Evolutionary conservation across 2,888 invertebrate genomes (phyloP).

Genomic region (Pyrgus malvae): DNA sequence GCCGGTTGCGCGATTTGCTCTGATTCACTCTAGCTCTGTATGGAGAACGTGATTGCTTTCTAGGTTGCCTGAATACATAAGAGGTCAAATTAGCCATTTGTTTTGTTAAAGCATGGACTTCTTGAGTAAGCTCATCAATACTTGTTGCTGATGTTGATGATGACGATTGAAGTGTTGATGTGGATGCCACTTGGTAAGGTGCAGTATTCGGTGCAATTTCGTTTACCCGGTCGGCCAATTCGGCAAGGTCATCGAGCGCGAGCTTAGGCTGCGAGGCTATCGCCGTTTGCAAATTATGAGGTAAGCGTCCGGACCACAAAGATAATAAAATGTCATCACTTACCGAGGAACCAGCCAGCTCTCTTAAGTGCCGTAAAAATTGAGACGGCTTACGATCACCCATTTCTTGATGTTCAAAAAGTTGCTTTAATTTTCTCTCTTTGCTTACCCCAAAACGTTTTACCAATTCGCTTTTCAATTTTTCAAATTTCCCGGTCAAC

Average conservation of each 20-base stretch:
- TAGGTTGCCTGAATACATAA: not conserved
- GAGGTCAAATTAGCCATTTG: not conserved
- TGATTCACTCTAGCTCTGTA: not conserved
- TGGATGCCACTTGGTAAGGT: no score
- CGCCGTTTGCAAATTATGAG: not conserved
- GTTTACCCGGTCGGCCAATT: not conserved
- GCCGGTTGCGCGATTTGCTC: no score
- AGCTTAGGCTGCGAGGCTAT: not conserved
- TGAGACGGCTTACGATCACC: no score
- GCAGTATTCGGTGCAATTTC: not conserved
- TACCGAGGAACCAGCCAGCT: not conserved
- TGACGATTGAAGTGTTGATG: not conserved
- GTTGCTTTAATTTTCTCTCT: no score
- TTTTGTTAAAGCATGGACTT: not conserved
- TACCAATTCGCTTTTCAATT: no score
- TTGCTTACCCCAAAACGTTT: no score
- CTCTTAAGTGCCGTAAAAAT: no score
- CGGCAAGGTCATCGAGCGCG: not conserved
- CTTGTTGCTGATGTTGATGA: no score
- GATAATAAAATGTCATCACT: not conserved
- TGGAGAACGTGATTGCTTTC: not conserved
- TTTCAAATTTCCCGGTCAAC: no score
- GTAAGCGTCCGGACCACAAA: no score
- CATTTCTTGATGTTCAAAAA: no score
- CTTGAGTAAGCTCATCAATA: not conserved